Percentiles rank a stretch among this genome's conserved stretches.
phyloP scores from a whole-genome alignment of 1,140 invertebrate genomes.

The Drosophila tropicalis region DNA sequence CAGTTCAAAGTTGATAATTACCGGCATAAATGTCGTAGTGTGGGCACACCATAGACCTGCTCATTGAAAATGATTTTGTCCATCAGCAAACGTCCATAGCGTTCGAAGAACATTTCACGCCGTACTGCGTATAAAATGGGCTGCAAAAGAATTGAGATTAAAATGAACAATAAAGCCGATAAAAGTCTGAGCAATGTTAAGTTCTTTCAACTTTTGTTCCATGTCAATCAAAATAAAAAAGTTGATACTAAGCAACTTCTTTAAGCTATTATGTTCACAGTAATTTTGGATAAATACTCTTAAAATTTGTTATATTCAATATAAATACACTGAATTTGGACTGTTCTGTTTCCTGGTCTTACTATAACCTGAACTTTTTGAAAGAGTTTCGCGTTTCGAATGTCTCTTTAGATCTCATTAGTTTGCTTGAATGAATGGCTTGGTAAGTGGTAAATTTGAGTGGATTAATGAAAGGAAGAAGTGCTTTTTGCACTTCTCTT shows the following conservation, averaged over 20 bases:
- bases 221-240: neutral
- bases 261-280: neutral
- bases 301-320: neutral
- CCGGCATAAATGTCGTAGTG: conserved; percentile 86
- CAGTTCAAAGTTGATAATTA: conserved; percentile 64
- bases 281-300: no score
- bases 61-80: conserved; percentile 85
- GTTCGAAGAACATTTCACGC: conserved; percentile 85
- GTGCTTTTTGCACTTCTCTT: conserved; percentile 1
- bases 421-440: neutral
- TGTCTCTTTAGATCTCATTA: neutral
- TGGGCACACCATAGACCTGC: conserved; percentile 80
- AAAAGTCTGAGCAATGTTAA: conserved; percentile 8
- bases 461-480: neutral
- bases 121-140: conserved; percentile 80
- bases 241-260: neutral
- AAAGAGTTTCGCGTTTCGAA: no score
- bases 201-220: conserved; percentile 1
- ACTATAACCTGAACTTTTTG: no score
- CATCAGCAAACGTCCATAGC: conserved; percentile 86
- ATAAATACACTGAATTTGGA: no score
- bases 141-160: conserved; percentile 39
- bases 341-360: no score
- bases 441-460: neutral
- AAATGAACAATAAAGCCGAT: conserved; percentile 1